A percentile compares a stretch with the other conserved stretches of the same genome.
Conservation (phyloP, 2,888 invertebrate genomes). For the Rapana venosa region DNA sequence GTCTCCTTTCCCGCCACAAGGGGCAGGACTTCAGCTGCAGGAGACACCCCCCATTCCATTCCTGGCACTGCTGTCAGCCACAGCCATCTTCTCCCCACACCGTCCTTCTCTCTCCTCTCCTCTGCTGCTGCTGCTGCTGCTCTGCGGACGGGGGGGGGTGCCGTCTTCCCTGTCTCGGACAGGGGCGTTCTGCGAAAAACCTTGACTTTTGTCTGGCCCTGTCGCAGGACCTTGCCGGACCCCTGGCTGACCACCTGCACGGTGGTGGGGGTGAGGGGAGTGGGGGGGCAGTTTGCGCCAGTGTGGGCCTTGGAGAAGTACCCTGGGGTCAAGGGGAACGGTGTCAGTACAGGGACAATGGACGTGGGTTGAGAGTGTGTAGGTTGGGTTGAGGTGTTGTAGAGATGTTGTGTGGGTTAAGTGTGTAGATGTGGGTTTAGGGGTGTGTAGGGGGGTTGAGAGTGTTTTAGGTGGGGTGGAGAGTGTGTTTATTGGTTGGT, state of each 20-base stretch:
- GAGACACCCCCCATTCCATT: background rate
- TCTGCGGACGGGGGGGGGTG: background rate
- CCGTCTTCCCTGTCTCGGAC: background rate
- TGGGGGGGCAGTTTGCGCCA: conserved; percentile 68
- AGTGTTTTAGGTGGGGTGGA: no score
- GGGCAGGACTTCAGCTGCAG: no score
- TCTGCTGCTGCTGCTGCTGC: background rate
- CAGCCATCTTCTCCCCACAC: no score
- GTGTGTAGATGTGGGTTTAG: no score
- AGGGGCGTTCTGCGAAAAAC: conserved; percentile 50
- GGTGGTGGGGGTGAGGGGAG: conserved; percentile 67
- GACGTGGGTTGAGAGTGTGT: no score
- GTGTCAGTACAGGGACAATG: no score
- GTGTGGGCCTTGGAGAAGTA: conserved; percentile 72
- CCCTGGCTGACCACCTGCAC: conserved; percentile 68
- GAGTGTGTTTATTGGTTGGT: no score
- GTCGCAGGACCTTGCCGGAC: conserved; percentile 61
- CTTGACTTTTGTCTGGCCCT: conserved; percentile 38
- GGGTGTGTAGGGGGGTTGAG: no score
- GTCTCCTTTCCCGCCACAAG: background rate
- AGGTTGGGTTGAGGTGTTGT: no score
- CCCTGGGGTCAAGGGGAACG: conserved; percentile 56
- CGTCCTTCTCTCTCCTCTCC: background rate
- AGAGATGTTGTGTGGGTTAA: no score
- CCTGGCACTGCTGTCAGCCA: background rate